Percentiles rank a stretch among this genome's conserved stretches.
Conservation (phyloP, 2,888 invertebrate species). For the Eudasyphora cyanicolor region DNA sequence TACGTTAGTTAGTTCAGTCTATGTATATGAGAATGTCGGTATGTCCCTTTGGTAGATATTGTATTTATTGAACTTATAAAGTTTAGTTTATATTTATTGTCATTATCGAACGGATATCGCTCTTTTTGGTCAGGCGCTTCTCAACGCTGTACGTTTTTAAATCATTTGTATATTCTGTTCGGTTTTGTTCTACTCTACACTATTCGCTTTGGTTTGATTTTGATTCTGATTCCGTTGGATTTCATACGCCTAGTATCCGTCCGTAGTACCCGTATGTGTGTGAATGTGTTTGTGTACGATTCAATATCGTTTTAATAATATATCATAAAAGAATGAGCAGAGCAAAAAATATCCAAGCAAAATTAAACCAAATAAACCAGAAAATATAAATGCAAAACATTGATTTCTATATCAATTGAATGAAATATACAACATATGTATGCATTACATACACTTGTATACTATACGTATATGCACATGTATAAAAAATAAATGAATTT, state of each 20-base stretch:
- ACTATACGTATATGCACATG: not conserved
- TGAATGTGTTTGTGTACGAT: too few relatives aligned
- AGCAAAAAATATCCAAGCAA: conserved; percentile 8
- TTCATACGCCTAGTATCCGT: not conserved
- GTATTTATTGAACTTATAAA: conserved; percentile 68
- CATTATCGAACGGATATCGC: conserved; percentile 78
- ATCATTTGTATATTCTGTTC: conserved; percentile 8
- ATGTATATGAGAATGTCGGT: not conserved
- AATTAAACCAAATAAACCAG: conserved; percentile 5
- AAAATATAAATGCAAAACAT: not conserved
- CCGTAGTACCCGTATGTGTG: too few relatives aligned
- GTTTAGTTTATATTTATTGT: conserved; percentile 80
- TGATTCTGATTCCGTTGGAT: not conserved
- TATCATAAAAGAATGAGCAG: conserved; percentile 24
- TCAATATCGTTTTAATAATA: conserved; percentile 37
- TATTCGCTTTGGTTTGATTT: not conserved
- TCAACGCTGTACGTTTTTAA: conserved; percentile 1
- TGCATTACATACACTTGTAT: not conserved
- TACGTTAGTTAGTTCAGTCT: not conserved
- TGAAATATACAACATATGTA: not conserved
- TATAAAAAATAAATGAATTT: conserved; percentile 4
- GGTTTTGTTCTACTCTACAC: not conserved
- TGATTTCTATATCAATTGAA: not conserved
- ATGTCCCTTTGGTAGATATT: conserved; percentile 60
- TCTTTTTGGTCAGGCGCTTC: conserved; percentile 23